Conservation (phyloP, 2,797 vertebrate genomes). For the Arvicola amphibius region DNA sequence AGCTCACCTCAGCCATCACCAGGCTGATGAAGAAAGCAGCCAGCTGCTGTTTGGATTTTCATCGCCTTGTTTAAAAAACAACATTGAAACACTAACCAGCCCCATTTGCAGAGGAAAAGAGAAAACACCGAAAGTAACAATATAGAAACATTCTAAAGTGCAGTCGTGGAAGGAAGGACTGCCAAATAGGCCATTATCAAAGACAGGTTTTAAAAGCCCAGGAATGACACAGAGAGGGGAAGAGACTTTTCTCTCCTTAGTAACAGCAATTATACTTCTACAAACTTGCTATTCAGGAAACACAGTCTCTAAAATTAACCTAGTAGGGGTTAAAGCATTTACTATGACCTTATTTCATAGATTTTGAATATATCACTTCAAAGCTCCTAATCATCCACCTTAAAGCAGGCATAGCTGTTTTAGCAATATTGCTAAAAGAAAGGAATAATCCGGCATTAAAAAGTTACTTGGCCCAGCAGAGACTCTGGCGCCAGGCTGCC, state of each 20-base stretch:
- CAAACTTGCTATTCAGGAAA: not conserved
- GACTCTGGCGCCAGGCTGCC: not conserved
- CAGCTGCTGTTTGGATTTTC: not conserved
- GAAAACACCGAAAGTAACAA: not conserved
- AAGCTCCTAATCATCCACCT: not conserved
- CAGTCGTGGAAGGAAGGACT: not conserved
- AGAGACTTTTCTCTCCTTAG: not conserved
- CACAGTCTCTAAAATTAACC: not conserved
- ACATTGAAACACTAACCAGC: conserved; percentile 18
- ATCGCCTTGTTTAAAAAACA: conserved; percentile 10
- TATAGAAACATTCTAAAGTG: not conserved
- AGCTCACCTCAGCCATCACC: not conserved
- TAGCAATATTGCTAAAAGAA: not conserved
- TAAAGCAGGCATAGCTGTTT: not conserved
- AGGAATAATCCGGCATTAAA: not conserved
- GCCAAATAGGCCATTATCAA: conserved; percentile 11
- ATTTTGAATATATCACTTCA: not conserved
- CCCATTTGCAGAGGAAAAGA: not conserved
- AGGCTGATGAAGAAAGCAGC: not conserved
- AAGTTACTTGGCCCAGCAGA: not conserved
- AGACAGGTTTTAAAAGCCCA: not conserved
- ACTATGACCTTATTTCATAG: conserved; percentile 8
- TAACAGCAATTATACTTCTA: not conserved
- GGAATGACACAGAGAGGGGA: not conserved
- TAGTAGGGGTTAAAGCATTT: not conserved